phyloP scores from a whole-genome alignment of 2,888 invertebrate species.

The Andrena hattorfiana region DNA sequence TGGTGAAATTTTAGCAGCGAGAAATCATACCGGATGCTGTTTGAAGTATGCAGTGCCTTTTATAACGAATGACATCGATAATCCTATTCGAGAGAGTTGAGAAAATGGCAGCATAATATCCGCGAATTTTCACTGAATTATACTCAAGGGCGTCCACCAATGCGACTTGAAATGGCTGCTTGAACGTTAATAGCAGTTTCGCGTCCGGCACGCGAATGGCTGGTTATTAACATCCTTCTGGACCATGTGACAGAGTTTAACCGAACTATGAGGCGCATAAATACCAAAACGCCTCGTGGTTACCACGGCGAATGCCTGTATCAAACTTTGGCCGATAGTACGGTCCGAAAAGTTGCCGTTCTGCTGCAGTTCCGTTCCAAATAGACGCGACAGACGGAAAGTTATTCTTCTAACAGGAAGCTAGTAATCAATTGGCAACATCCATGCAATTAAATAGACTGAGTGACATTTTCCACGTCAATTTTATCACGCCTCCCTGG shows the following conservation, averaged over 20 bases:
- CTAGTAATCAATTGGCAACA: neutral
- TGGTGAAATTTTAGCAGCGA: neutral
- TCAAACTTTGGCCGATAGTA: slow-evolving; percentile 37
- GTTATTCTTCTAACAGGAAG: slow-evolving; percentile 16
- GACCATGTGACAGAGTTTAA: slow-evolving; percentile 45
- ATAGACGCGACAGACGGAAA: slow-evolving; percentile 24
- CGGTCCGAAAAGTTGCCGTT: slow-evolving; percentile 31
- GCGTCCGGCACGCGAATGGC: slow-evolving; percentile 12
- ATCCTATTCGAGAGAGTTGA: neutral
- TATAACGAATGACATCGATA: neutral
- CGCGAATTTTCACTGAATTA: neutral
- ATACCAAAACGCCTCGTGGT: slow-evolving; percentile 49
- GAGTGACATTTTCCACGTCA: too few species aligned
- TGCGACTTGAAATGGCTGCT: slow-evolving; percentile 7
- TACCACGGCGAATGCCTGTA: slow-evolving; percentile 45
- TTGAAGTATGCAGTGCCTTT: neutral
- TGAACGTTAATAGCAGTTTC: slow-evolving; percentile 27
- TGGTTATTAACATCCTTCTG: slow-evolving; percentile 39
- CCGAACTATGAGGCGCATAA: slow-evolving; percentile 49
- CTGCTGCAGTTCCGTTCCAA: slow-evolving; percentile 18
- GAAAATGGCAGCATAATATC: neutral
- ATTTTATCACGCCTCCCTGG: too few species aligned
- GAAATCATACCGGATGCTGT: neutral
- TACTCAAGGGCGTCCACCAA: slow-evolving; percentile 1
- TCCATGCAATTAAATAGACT: too few species aligned